Percentiles rank a stretch among this genome's conserved stretches.
These are phyloP conservation scores for Lampropteryx suffumata DNA, from an alignment of 2,888 invertebrate genomes.

Conservation along the genomic window DNA sequence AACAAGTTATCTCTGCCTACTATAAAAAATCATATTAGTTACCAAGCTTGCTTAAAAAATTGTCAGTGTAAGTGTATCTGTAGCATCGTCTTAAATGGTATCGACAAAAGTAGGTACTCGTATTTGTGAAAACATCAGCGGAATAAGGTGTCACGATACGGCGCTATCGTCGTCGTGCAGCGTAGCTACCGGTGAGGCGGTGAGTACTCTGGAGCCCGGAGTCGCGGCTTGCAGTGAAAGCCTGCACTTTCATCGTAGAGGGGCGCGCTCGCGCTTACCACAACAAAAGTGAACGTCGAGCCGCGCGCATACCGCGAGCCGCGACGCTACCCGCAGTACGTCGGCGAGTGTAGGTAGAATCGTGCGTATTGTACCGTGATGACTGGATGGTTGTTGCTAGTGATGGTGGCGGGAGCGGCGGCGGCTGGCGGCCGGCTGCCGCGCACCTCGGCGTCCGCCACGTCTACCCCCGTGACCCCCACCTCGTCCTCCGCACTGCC, in stretches of 20 bases:
- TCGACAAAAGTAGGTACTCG: too few species aligned
- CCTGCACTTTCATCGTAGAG: constrained; percentile 76
- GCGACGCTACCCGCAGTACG: constrained; percentile 59
- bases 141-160: too few species aligned
- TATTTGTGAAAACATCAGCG: neutral
- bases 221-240: constrained; percentile 66
- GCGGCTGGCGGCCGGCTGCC: constrained; percentile 73
- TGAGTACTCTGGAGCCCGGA: constrained; percentile 16
- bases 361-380: constrained; percentile 67
- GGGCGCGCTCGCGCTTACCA: constrained; percentile 60
- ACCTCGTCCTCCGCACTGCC: constrained; percentile 76
- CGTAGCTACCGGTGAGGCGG: neutral
- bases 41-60: too few species aligned
- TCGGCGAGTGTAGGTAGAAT: constrained; percentile 55
- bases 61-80: too few species aligned
- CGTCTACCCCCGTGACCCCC: constrained; percentile 77
- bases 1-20: too few species aligned
- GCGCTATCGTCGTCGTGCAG: neutral
- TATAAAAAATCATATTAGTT: too few species aligned
- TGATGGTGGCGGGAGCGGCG: constrained; percentile 64
- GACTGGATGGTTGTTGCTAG: constrained; percentile 71
- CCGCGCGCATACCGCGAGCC: constrained; percentile 61
- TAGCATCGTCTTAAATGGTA: too few species aligned
- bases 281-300: constrained; percentile 75
- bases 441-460: constrained; percentile 63